phyloP scores from a whole-genome alignment of 2,797 vertebrate genomes.

The Danio jaintianensis region DNA sequence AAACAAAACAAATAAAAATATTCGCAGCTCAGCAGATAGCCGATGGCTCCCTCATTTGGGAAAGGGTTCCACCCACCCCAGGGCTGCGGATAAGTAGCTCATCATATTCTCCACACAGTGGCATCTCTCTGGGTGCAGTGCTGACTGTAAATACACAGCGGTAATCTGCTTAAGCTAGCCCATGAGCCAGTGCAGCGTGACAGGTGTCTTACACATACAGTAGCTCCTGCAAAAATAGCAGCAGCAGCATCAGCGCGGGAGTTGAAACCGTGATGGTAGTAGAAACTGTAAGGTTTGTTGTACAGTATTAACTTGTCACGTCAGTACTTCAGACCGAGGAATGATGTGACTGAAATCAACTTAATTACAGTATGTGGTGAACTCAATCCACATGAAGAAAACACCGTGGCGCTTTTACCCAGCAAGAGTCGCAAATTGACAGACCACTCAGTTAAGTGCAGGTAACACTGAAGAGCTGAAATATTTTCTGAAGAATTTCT shows the following conservation, averaged over 20 bases:
- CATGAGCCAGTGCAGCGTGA: slow-evolving; percentile 52
- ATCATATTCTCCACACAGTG: slow-evolving; percentile 58
- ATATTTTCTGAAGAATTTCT: no score
- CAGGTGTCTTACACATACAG: slow-evolving; percentile 58
- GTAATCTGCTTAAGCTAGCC: slow-evolving; percentile 57
- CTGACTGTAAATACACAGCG: slow-evolving; percentile 55
- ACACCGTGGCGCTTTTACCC: neutral
- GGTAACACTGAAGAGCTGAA: neutral
- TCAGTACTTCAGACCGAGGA: slow-evolving; percentile 18
- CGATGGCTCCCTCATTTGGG: slow-evolving; percentile 48
- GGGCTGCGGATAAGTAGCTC: slow-evolving; percentile 59
- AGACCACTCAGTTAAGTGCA: slow-evolving; percentile 12
- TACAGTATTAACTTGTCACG: slow-evolving; percentile 24
- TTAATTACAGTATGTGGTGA: slow-evolving; percentile 17
- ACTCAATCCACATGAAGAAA: neutral
- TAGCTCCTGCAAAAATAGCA: slow-evolving; percentile 36
- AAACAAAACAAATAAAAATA: slow-evolving; percentile 17
- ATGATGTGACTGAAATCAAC: slow-evolving; percentile 15
- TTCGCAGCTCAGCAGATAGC: slow-evolving; percentile 48
- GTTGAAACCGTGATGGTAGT: neutral
- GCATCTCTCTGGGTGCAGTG: slow-evolving; percentile 52
- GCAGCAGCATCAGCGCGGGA: slow-evolving; percentile 21
- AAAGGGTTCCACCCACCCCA: slow-evolving; percentile 45
- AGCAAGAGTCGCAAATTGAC: slow-evolving; percentile 5
- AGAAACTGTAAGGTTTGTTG: slow-evolving; percentile 9